Evolutionary conservation across 2,797 vertebrate species (phyloP).

Genomic region (Eidolon dupreanum): DNA sequence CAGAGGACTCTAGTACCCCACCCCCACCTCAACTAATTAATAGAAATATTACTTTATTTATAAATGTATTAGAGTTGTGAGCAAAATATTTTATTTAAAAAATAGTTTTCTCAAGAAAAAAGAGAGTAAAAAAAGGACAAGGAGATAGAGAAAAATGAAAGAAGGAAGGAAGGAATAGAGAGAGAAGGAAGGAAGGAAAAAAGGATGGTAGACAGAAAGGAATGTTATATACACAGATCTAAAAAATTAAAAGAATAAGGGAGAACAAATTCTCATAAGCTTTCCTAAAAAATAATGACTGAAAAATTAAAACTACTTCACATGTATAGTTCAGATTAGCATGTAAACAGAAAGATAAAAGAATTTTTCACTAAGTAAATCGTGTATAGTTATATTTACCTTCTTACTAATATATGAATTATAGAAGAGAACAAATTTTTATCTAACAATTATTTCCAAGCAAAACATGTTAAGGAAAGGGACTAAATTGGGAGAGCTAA

Average conservation of each 20-base stretch:
- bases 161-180: accelerated
- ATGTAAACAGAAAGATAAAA: neutral
- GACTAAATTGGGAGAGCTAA: neutral
- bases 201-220: neutral
- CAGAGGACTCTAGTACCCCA: neutral
- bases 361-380: neutral
- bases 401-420: neutral
- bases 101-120: neutral
- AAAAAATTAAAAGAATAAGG: neutral
- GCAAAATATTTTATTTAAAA: neutral
- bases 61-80: neutral
- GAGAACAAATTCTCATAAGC: neutral
- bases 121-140: neutral
- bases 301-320: neutral
- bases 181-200: neutral
- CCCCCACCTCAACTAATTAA: neutral
- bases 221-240: too few species aligned
- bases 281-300: neutral
- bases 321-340: neutral
- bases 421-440: neutral
- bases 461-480: neutral
- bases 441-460: neutral
- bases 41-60: neutral
- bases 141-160: accelerated
- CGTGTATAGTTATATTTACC: neutral